Evolutionary conservation across 2,888 invertebrate genomes (phyloP), one percentile per base, ranked within the genome.

Genomic region (Teleiodes luculella): DNA sequence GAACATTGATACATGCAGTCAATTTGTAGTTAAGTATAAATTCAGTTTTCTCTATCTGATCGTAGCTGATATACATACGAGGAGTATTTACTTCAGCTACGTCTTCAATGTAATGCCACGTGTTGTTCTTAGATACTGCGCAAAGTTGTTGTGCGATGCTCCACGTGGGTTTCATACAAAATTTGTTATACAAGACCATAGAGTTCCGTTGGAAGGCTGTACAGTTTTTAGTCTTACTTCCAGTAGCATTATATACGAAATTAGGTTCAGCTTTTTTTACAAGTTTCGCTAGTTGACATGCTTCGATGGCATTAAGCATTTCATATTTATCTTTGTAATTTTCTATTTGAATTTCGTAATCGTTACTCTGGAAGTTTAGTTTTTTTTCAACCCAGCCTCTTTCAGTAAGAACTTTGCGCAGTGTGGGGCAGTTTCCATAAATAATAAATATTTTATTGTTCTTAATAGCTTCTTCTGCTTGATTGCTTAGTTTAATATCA

Each of bases 361-460:
- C 60, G 61, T 83, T 86, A 82, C 87, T 86, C 60, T 68, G 70
- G 47, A 71, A 72, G 2, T 71, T 57, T 5, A 91, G 80, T 30
- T 92, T 73, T 78, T 94, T 95, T 77, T 95, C 95, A 1, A 95
- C 80, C 95, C 95, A 95, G 0, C 95, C 95, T 33, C 88, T 83
- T 45, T 91, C 88, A 45, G 91, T 63, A 54, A 95, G 78, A 0
- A 94, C 92, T 61, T 84, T 86, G 46, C 92, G 81, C 8, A 94
- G 79, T 1, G 90, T 80, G 1, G 77, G 79, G 61, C 86, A 92
- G 43, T 67, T 70, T 3, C 93, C 93, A 49, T 85, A 82, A 20
- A 93, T 76, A 1, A 90, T 83, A 71, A 92, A 92, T 61, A 91
- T 90, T 77, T 91, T 92, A 54, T 77, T 80, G 10, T 87, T 70